Conservation (phyloP, 2,888 invertebrate species). For the Hydroisotoma schaefferi region DNA sequence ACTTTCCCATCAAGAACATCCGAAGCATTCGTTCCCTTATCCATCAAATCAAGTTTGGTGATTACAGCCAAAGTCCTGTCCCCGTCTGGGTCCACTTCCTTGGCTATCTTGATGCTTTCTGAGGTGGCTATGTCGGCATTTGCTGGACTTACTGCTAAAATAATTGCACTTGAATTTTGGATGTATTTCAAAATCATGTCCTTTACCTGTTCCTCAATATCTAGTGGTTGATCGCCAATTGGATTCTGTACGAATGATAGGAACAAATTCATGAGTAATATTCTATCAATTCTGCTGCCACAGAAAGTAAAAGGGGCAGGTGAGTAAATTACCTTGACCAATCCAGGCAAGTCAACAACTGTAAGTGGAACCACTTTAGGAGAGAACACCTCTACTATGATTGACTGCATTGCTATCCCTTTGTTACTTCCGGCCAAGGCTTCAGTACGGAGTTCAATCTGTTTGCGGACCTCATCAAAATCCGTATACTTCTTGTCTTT, state of each 20-base stretch:
- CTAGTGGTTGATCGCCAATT: slow-evolving; percentile 97
- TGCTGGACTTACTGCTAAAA: slow-evolving; percentile 94
- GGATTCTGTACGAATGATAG: slow-evolving; percentile 55
- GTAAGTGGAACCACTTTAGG: slow-evolving; percentile 77
- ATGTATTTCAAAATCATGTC: slow-evolving; percentile 85
- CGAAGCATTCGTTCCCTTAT: slow-evolving; percentile 96
- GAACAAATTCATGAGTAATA: neutral
- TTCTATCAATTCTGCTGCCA: neutral
- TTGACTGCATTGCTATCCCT: slow-evolving; percentile 91
- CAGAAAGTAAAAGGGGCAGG: neutral
- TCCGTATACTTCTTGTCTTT: neutral
- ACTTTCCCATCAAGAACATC: slow-evolving; percentile 95
- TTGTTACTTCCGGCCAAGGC: slow-evolving; percentile 91
- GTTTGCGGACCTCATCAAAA: slow-evolving; percentile 82
- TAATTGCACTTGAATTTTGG: slow-evolving; percentile 95
- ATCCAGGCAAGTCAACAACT: slow-evolving; percentile 93
- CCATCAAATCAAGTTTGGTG: slow-evolving; percentile 99
- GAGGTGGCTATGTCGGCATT: slow-evolving; percentile 99
- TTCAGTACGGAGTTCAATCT: slow-evolving; percentile 93
- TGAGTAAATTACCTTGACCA: slow-evolving; percentile 67
- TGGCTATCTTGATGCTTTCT: slow-evolving; percentile 92
- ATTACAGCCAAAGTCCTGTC: slow-evolving; percentile 88
- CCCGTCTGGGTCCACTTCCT: slow-evolving; percentile 95
- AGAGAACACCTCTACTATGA: slow-evolving; percentile 92
- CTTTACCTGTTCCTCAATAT: slow-evolving; percentile 91